phyloP scores from a whole-genome alignment of 2,113 vertebrate genomes.

The Caranx ignobilis region DNA sequence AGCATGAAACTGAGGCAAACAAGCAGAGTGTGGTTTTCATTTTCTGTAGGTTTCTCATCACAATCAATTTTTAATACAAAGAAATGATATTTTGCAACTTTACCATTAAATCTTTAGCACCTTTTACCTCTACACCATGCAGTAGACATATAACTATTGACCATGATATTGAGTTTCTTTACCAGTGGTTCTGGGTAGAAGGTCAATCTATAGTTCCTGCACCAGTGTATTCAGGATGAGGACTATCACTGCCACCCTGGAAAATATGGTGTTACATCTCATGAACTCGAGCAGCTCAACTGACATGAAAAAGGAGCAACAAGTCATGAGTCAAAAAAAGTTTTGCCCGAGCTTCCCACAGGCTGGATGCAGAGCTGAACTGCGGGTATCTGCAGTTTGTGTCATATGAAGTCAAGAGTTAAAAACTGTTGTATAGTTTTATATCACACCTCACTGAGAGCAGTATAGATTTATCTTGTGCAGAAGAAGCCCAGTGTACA shows the following conservation, averaged over 20 bases:
- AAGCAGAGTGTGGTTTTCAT: too few relatives aligned
- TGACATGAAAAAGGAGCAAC: neutral
- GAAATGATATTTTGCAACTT: neutral
- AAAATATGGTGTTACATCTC: constrained; percentile 1
- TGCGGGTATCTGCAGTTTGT: neutral
- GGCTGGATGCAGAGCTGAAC: neutral
- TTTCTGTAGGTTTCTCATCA: neutral
- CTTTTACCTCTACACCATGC: neutral
- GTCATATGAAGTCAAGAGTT: neutral
- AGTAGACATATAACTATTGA: constrained; percentile 1
- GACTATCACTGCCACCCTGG: neutral
- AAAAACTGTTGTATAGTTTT: too few relatives aligned
- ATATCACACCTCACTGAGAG: neutral
- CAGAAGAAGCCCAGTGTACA: neutral
- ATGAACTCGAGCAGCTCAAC: neutral
- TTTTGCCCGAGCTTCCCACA: neutral
- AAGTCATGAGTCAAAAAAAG: neutral
- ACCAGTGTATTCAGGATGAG: neutral
- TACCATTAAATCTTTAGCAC: neutral
- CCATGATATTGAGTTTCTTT: neutral
- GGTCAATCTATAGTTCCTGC: constrained; percentile 11
- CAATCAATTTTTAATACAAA: neutral
- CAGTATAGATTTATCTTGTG: neutral
- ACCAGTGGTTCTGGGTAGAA: neutral
- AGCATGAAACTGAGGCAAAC: too few relatives aligned